Base-by-base conservation (phyloP, 1,140 invertebrate species). In the Linepithema humile region DNA sequence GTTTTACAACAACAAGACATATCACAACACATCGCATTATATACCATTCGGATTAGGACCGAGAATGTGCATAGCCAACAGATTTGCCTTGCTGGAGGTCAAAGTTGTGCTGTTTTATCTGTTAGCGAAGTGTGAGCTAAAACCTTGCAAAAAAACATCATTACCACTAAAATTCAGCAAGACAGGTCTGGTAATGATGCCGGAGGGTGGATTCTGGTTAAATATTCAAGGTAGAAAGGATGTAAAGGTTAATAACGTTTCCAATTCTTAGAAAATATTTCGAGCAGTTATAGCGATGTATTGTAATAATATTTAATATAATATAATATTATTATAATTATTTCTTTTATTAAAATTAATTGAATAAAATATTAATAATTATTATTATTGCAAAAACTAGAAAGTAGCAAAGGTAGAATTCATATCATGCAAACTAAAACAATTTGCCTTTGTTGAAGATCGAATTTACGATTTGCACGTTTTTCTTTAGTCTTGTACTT, bases 161-260 rank as follows among this genome's bases (percentile, higher is more conserved):
- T 35, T 45, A 2, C 84, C 80, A 38, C 10, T 88, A 6, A 26
- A 29, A 48, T 38, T 84, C 3, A 2, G n/a, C 0, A 75, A 10
- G 17, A 29, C 59, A 32, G 10, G 10, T 50, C 4, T 85, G 0
- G 10, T 0, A 17, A 15, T 83, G 3, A 12, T 67, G 2, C 48
- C 85, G 0, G 75, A 89, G 5, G 78, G 80, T 26, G 91, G 91
- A 0, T 90, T 94, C 7, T 95, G 92, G 87, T 43, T 95, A 6
- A 85, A 82, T 0, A 23, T 92, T n/a, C 85, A 85, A 17, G 15
- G 5, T 20, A 57, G 72, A 32, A 67, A 17, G 35, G 10, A 78
- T 38, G 15, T 45, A 35, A 29, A 38, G n/a, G 7, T n/a, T 3
- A 12, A 45, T 3, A 3, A 9, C 26, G 7, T 7, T 17, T 2